Base-by-base conservation (phyloP, 2,797 vertebrate genomes). In the Poliocrania exsul region DNA sequence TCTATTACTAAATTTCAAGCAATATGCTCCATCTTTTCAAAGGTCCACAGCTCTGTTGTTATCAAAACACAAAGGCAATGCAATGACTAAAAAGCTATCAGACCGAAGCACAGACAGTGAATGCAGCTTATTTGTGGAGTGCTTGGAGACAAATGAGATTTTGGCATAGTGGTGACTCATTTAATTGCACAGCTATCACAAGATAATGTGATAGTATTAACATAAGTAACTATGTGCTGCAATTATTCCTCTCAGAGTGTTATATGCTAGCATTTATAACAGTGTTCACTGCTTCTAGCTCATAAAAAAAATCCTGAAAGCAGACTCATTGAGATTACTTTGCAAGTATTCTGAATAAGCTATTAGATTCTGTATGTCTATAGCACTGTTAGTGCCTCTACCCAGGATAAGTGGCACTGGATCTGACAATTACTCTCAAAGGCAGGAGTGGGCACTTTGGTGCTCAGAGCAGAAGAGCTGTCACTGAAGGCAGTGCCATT, bases 131-230 rank as follows among this genome's bases (percentile, higher is more conserved):
- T 92, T 93, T 97, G 93, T 93, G 61, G 71, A 86, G 81, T 73
- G 85, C 88, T 92, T 94, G 84, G 88, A 94, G 94, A 97, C 86
- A 96, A 96, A 94, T 91, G 94, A 95, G 93, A 69, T 96, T 95
- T 95, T 92, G 77, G 94, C 20, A 0, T 86, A 91, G 90, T 81
- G 80, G 92, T 94, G 90, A 94, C 93, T 95, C 92, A 95, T 89
- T 97, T 96, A 95, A 97, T 95, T 91, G 86, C 93, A 94, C 81
- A 95, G 95, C 83, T 93, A 96, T 96, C 90, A 94, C 88, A 92
- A 95, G 94, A 96, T 96, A 96, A 96, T 96, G 93, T 86, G 91
- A 90, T 92, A 81, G 87, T 94, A 96, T 96, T 96, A 96, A 93
- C 92, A 92, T 95, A 81, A 95, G 95, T 95, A 95, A 95, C 93